Conservation (phyloP, 2,797 vertebrate species). For the Alcedo quadribrachys region DNA sequence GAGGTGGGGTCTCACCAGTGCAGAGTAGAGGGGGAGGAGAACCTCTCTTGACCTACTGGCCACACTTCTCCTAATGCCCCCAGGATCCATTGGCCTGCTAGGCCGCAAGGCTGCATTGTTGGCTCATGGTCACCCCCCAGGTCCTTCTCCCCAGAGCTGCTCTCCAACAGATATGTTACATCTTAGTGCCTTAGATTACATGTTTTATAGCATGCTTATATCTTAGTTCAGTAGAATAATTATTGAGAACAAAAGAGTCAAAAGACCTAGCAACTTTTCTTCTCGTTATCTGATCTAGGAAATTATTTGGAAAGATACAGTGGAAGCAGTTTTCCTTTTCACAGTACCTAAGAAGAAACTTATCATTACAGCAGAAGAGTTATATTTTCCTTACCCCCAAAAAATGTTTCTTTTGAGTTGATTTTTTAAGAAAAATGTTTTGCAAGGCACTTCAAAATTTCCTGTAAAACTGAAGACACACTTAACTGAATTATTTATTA, state of each 20-base stretch:
- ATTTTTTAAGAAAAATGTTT: not conserved
- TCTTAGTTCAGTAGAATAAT: not conserved
- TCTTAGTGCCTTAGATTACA: not conserved
- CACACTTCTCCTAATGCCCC: too few species aligned
- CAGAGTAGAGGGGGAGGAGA: too few species aligned
- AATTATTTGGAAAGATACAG: not conserved
- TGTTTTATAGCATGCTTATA: not conserved
- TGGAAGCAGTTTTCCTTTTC: not conserved
- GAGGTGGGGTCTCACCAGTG: too few species aligned
- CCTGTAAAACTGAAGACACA: not conserved
- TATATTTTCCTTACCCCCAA: not conserved
- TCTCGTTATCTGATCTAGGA: not conserved
- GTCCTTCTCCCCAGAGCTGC: too few species aligned
- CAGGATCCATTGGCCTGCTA: too few species aligned
- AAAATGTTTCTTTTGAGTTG: not conserved
- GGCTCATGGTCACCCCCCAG: too few species aligned
- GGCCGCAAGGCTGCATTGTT: too few species aligned
- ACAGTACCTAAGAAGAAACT: not conserved
- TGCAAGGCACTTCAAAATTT: not conserved
- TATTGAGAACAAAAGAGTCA: not conserved
- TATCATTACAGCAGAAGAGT: not conserved
- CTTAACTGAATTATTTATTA: constrained; percentile 6
- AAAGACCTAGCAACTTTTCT: not conserved
- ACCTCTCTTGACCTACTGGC: too few species aligned
- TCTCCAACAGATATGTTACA: not conserved